phyloP scores from a whole-genome alignment of 2,888 invertebrate genomes.

The Malthinus flaveolus region DNA sequence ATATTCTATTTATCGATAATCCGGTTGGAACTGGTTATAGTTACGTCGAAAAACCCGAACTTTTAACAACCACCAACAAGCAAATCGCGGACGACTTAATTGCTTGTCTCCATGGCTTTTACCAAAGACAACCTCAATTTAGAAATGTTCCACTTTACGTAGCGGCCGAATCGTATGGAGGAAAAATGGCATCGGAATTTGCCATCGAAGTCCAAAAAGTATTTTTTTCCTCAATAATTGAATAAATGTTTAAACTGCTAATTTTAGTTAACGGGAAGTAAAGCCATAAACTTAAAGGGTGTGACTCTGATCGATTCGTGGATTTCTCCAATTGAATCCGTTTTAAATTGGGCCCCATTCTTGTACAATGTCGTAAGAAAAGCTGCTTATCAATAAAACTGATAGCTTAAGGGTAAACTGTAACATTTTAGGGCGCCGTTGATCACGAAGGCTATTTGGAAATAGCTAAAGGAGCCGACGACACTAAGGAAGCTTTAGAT shows the following conservation, averaged over 20 bases:
- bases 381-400: background rate
- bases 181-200: constrained; percentile 58
- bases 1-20: constrained; percentile 83
- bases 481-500: constrained; percentile 62
- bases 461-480: constrained; percentile 62
- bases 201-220: constrained; percentile 19
- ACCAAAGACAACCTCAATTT: constrained; percentile 58
- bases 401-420: background rate
- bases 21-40: constrained; percentile 88
- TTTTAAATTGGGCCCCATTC: constrained; percentile 81
- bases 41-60: constrained; percentile 63
- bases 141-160: constrained; percentile 61
- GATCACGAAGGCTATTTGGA: constrained; percentile 66
- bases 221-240: background rate
- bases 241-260: background rate
- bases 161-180: constrained; percentile 68
- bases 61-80: constrained; percentile 60
- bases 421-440: constrained; percentile 60
- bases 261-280: constrained; percentile 31
- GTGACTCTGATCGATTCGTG: constrained; percentile 87
- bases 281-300: constrained; percentile 70
- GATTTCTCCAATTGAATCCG: constrained; percentile 86
- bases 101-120: constrained; percentile 56
- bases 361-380: constrained; percentile 67
- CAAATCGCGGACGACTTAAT: constrained; percentile 65